Base-by-base conservation (phyloP, 2,113 vertebrate genomes). In the Oncorhynchus kisutch region DNA sequence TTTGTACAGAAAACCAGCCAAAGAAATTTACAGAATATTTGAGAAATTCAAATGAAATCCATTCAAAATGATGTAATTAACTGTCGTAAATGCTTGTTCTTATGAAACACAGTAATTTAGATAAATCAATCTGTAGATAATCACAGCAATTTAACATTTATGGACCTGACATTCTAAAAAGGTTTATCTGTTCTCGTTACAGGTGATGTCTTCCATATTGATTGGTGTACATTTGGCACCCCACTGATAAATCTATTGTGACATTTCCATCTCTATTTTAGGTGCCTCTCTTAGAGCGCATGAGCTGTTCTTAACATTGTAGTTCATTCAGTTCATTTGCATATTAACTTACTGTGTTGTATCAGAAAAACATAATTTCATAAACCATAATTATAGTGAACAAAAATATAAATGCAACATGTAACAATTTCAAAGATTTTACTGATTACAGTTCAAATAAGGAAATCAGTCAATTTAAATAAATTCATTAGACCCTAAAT, bases 191-290 rank as follows among this genome's bases (percentile, higher is more conserved):
- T 82, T 89, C 84, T 79, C 81, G 80, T 86, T 87, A 76, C 84
- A 82, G 79, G 85, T 85, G 64, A 86, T 89, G 79, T 82, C 86
- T 89, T 89, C 18, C 18, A 80, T 90, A 93, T 93, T 87, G 91
- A 94, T 92, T 90, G 81, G 88, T 89, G 89, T 93, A 90, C 83
- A 89, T 86, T 86, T 75, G 90, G 85, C 88, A 85, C 86, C 89
- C 91, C 82, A 68, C 87, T 74, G 89, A 86, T 79, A 90, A 90
- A 93, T 94, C 93, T 83, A 93, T 94, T 86, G 83, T 91, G 91
- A 88, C 89, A 88, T 93, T 92, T 93, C 82, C 85, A 87, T 85
- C 80, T 88, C 84, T 85, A 88, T 92, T 90, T 81, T 74, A 82
- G 74, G 82, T 85, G 74, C 29, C 67, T 64, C 74, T 66, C 77